Conservation (phyloP, 2,888 invertebrate genomes). For the Cordilura impudica region DNA sequence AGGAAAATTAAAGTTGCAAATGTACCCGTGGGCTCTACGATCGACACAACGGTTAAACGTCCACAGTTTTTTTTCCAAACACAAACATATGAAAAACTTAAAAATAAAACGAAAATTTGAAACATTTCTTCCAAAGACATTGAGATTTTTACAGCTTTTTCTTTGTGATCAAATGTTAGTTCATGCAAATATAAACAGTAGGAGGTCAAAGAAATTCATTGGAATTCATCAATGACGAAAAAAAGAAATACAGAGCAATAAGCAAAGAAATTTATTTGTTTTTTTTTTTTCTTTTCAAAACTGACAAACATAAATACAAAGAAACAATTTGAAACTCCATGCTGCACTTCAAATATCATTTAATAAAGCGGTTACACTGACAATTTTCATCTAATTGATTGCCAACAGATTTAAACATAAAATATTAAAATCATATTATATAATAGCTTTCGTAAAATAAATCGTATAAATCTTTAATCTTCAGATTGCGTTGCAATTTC, state of each 20-base stretch:
- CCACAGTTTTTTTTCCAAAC: neutral
- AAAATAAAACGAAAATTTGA: neutral
- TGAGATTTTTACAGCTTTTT: neutral
- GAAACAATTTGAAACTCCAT: slow-evolving; percentile 8
- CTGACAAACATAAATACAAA: slow-evolving; percentile 48
- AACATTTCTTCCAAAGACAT: slow-evolving; percentile 14
- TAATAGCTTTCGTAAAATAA: no score
- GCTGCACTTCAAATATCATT: slow-evolving; percentile 18
- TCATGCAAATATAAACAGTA: slow-evolving; percentile 41
- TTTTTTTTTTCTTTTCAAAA: slow-evolving; percentile 28
- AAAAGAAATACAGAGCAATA: slow-evolving; percentile 11
- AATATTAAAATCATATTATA: no score
- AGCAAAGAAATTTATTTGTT: slow-evolving; percentile 47
- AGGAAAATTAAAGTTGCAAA: no score
- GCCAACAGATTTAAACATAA: no score
- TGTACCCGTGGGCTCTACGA: no score
- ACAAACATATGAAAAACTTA: neutral
- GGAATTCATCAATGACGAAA: slow-evolving; percentile 21
- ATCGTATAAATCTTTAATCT: no score
- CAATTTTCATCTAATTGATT: no score
- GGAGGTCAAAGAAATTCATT: slow-evolving; percentile 44
- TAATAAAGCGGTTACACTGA: no score
- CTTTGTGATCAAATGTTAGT: slow-evolving; percentile 4
- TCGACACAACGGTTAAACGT: no score
- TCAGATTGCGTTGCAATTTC: no score